phyloP scores from a whole-genome alignment of 2,888 invertebrate species.

The Drosophila neotestacea region DNA sequence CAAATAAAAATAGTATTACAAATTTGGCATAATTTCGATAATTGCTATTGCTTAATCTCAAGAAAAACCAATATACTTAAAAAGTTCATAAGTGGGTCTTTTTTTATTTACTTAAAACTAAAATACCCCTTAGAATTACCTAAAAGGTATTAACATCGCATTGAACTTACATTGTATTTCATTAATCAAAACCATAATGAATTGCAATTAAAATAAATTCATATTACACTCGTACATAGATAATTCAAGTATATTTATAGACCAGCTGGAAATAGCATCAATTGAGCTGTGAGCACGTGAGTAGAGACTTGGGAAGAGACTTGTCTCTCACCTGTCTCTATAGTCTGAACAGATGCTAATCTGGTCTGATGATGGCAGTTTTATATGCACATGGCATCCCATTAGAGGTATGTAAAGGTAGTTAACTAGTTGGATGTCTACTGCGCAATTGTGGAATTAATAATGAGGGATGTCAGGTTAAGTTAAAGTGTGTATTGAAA shows the following conservation, averaged over 20 bases:
- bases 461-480: conserved; percentile 10
- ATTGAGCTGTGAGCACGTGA: conserved; percentile 6
- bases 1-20: too few relatives aligned
- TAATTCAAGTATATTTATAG: conserved; percentile 19
- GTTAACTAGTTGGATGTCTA: background rate
- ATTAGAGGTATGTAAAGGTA: conserved; percentile 6
- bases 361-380: conserved; percentile 10
- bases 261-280: conserved; percentile 5
- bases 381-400: conserved; percentile 18
- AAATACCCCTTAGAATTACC: too few relatives aligned
- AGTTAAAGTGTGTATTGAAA: background rate
- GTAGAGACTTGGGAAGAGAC: background rate
- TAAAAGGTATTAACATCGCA: background rate
- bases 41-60: too few relatives aligned
- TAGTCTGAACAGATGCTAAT: conserved; percentile 1
- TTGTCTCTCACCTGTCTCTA: background rate
- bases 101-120: too few relatives aligned
- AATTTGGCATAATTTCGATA: too few relatives aligned
- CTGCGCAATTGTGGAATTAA: conserved; percentile 16
- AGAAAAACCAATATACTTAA: too few relatives aligned
- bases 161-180: background rate
- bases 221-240: background rate
- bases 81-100: too few relatives aligned
- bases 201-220: conserved; percentile 1
- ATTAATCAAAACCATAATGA: conserved; percentile 7